Evolutionary conservation across 2,113 vertebrate species (phyloP).

Genomic region (Peromyscus polionotus): DNA sequence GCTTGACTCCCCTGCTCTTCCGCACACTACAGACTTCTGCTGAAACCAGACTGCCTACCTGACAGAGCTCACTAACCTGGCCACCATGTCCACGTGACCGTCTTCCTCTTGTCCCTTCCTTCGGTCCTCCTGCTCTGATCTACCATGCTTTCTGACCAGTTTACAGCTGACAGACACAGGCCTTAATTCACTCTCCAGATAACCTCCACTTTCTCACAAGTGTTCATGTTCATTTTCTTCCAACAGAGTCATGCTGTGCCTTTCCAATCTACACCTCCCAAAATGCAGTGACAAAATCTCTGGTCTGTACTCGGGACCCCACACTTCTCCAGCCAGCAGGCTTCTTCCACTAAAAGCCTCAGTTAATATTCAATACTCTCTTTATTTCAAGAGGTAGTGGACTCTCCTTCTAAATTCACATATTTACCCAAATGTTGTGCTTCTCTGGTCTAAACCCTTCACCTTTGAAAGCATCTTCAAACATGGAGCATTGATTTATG

Average conservation of each 20-base stretch:
- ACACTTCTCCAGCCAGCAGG: neutral
- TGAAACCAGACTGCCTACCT: neutral
- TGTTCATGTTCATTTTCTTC: neutral
- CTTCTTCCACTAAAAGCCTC: neutral
- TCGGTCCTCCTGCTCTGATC: neutral
- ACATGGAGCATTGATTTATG: neutral
- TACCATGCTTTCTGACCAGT: neutral
- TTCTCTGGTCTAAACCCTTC: neutral
- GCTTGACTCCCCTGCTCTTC: neutral
- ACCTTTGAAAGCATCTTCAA: neutral
- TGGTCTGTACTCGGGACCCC: neutral
- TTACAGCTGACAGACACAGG: neutral
- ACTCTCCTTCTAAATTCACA: neutral
- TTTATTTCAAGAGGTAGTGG: neutral
- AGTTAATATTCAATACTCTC: neutral
- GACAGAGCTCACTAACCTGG: neutral
- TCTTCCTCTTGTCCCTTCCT: neutral
- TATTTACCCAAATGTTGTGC: neutral
- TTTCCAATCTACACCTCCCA: neutral
- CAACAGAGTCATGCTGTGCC: neutral
- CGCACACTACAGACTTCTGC: neutral
- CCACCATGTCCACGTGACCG: neutral
- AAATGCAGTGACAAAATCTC: neutral
- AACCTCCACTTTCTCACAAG: neutral
- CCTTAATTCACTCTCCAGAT: neutral